Evolutionary conservation across 2,797 vertebrate genomes (phyloP), one percentile per base, ranked within the genome.

Genomic region (Kryptolebias ocellatus): DNA sequence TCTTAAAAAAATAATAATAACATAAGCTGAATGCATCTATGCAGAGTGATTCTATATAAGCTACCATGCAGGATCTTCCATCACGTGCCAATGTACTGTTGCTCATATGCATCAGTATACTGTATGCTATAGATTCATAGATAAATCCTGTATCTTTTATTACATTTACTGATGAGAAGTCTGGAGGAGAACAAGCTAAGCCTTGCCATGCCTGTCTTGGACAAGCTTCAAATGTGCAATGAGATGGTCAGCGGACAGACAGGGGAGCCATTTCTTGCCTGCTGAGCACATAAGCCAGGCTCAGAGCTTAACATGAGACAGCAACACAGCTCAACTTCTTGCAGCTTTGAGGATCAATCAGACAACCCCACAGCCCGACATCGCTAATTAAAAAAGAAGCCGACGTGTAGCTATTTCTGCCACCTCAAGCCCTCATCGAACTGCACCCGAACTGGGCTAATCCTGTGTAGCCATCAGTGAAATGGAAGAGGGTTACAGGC

Each of bases 181-280:
- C 37, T 10, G 37, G 37, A 11, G 10, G 10, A 39, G 11, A 15
- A 47, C 16, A 37, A 17, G 20, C n/a, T 44, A 24, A 27, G 60
- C 66, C 34, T 10, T 39, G 37, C 37, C 37, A 12, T 83, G 74
- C 59, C 61, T 72, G 55, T 74, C 70, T 76, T 89, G 81, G 86
- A 79, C 62, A 34, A 79, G 65, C 79, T 79, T 89, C 83, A 87
- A 86, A 85, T 78, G 74, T 83, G 78, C 81, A 84, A 84, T 78
- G 82, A 90, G 83, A 85, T 63, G 82, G 81, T 82, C 76, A 66
- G 79, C 64, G 76, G 74, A 60, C 63, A 83, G 83, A 85, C 74
- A 83, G 80, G 83, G 83, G 62, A 84, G 79, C 81, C 76, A 88
- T 88, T 87, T 81, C 72, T 79, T 74, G 77, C 85, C 80, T 56